phyloP scores from a whole-genome alignment of 2,888 invertebrate species.

The Malthinus flaveolus region DNA sequence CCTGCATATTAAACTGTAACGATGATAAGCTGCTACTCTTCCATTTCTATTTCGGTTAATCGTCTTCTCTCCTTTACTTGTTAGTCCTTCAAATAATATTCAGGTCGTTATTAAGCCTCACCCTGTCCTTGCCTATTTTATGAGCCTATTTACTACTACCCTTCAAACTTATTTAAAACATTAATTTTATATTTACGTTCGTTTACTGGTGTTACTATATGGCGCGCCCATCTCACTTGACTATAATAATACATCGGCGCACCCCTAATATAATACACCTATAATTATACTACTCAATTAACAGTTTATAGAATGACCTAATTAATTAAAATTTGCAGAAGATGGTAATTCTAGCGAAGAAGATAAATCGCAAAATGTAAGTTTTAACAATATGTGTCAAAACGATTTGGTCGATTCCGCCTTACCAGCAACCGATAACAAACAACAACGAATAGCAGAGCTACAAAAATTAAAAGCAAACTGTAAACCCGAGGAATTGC shows the following conservation, averaged over 20 bases:
- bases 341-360: conserved; percentile 42
- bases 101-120: too few species aligned
- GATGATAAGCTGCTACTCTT: too few species aligned
- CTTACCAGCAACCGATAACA: conserved; percentile 65
- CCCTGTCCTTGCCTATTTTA: conserved; percentile 35
- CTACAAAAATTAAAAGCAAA: conserved; percentile 75
- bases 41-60: too few species aligned
- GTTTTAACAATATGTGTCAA: conserved; percentile 57
- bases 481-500: conserved; percentile 78
- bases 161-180: too few species aligned
- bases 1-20: too few species aligned
- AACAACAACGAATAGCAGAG: conserved; percentile 69
- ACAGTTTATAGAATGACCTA: not conserved
- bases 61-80: too few species aligned
- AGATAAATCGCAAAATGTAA: conserved; percentile 48
- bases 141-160: not conserved
- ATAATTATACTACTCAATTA: not conserved
- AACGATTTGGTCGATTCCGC: conserved; percentile 72
- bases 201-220: too few species aligned
- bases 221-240: too few species aligned
- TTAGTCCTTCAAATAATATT: too few species aligned
- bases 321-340: conserved; percentile 33
- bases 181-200: too few species aligned
- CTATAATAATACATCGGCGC: not conserved
- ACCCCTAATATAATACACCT: not conserved